These are phyloP conservation scores for Silurus glanis DNA, from an alignment of 2,113 vertebrate genomes.

Conservation along the genomic window DNA sequence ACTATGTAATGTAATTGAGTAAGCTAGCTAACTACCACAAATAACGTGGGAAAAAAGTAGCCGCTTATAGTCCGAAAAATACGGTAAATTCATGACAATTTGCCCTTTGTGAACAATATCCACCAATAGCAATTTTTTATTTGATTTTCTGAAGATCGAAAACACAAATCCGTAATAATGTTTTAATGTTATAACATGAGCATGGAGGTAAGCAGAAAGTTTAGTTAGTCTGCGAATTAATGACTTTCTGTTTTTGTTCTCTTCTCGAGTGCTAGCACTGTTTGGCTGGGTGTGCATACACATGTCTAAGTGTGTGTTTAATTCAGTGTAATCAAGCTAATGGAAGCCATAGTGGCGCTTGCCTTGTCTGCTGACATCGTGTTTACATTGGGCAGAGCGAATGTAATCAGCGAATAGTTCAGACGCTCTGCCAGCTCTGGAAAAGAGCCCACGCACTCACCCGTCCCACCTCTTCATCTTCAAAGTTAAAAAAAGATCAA, in stretches of 20 bases:
- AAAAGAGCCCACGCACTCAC: constrained; percentile 34
- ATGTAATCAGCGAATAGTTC: constrained; percentile 46
- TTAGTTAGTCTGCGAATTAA: constrained; percentile 18
- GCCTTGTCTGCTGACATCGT: constrained; percentile 45
- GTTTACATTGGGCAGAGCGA: constrained; percentile 41
- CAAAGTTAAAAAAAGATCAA: constrained; percentile 40
- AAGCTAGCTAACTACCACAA: neutral
- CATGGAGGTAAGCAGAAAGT: neutral
- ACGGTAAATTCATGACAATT: neutral
- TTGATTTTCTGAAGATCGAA: neutral
- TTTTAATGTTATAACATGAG: neutral
- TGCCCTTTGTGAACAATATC: neutral
- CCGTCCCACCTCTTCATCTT: constrained; percentile 41
- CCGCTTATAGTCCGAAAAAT: no score
- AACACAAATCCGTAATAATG: no score
- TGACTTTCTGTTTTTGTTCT: constrained; percentile 29
- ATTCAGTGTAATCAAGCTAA: constrained; percentile 51
- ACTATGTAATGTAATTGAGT: neutral
- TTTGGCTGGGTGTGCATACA: constrained; percentile 34
- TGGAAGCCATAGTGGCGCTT: constrained; percentile 43
- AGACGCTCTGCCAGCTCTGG: constrained; percentile 27
- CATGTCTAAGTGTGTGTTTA: constrained; percentile 46
- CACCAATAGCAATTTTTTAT: neutral
- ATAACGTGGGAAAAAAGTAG: neutral
- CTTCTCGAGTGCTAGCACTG: neutral